phyloP scores from a whole-genome alignment of 2,888 invertebrate species.

The Chaetogeoica ovagalla region DNA sequence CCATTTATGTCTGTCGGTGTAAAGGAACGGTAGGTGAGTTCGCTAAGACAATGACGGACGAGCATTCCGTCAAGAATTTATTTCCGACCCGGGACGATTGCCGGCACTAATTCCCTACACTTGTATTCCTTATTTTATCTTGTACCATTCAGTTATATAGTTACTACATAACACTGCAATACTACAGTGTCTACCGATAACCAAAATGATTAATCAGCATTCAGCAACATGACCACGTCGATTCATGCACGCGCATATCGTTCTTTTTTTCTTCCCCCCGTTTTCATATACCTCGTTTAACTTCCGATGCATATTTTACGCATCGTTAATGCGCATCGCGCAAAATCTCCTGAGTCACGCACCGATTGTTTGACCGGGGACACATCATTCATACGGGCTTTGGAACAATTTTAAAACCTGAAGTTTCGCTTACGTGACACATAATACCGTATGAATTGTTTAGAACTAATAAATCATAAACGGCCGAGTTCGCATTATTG shows the following conservation, averaged over 20 bases:
- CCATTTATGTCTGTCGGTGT: constrained; percentile 44
- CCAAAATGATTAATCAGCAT: constrained; percentile 33
- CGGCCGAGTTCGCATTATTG: constrained; percentile 6
- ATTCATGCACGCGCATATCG: background rate
- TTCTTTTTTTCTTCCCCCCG: background rate
- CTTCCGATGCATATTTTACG: constrained; percentile 37
- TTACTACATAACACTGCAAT: constrained; percentile 5
- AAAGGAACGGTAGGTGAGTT: constrained; percentile 37
- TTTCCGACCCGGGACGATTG: constrained; percentile 26
- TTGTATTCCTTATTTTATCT: background rate
- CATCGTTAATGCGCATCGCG: constrained; percentile 36
- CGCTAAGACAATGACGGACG: constrained; percentile 49
- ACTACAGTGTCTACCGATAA: constrained; percentile 9
- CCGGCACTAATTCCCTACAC: constrained; percentile 4
- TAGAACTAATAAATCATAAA: constrained; percentile 31
- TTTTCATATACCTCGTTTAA: background rate
- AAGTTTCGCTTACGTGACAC: constrained; percentile 11
- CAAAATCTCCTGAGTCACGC: constrained; percentile 30
- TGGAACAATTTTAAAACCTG: constrained; percentile 9
- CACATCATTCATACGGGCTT: constrained; percentile 30
- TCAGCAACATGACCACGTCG: constrained; percentile 9
- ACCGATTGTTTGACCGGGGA: constrained; percentile 34
- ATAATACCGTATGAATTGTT: background rate
- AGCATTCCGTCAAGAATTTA: constrained; percentile 48
- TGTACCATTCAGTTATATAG: constrained; percentile 21